These are phyloP conservation scores for Idris sp. DNA, from an alignment of 1,140 invertebrate genomes.

Conservation along the genomic window DNA sequence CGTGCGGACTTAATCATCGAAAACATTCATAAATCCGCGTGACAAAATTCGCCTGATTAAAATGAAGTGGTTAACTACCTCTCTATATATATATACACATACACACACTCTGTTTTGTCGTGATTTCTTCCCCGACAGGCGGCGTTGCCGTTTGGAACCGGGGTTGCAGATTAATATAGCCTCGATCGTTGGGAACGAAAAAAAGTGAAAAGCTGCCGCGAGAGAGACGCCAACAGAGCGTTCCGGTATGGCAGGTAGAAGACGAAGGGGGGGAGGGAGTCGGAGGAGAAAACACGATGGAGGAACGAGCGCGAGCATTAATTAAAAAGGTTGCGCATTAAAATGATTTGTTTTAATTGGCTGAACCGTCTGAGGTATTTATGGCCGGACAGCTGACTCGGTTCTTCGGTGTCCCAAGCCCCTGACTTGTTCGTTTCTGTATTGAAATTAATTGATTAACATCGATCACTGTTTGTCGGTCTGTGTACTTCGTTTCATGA, in stretches of 20 bases:
- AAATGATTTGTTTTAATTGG: slow-evolving; percentile 80
- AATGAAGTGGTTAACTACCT: slow-evolving; percentile 68
- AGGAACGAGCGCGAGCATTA: slow-evolving; percentile 75
- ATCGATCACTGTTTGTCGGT: slow-evolving; percentile 61
- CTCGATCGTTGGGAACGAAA: slow-evolving; percentile 68
- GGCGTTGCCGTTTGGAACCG: slow-evolving; percentile 9
- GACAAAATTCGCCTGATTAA: slow-evolving; percentile 72
- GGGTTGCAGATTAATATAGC: slow-evolving; percentile 69
- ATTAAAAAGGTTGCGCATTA: slow-evolving; percentile 79
- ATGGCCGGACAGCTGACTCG: slow-evolving; percentile 65
- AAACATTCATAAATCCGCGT: slow-evolving; percentile 66
- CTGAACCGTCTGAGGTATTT: slow-evolving; percentile 78
- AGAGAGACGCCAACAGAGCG: too few species aligned
- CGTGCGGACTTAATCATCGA: slow-evolving; percentile 50
- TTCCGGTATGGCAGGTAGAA: too few species aligned
- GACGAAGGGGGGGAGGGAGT: slow-evolving; percentile 20
- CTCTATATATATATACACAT: too few species aligned
- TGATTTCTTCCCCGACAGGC: too few species aligned
- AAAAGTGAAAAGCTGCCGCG: slow-evolving; percentile 58
- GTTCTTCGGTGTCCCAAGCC: slow-evolving; percentile 46
- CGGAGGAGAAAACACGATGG: slow-evolving; percentile 67
- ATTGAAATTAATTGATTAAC: slow-evolving; percentile 62
- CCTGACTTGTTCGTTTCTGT: slow-evolving; percentile 53
- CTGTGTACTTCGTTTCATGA: slow-evolving; percentile 53
- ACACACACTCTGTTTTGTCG: too few species aligned